phyloP scores from a whole-genome alignment of 2,113 vertebrate genomes.

The Solea solea region DNA sequence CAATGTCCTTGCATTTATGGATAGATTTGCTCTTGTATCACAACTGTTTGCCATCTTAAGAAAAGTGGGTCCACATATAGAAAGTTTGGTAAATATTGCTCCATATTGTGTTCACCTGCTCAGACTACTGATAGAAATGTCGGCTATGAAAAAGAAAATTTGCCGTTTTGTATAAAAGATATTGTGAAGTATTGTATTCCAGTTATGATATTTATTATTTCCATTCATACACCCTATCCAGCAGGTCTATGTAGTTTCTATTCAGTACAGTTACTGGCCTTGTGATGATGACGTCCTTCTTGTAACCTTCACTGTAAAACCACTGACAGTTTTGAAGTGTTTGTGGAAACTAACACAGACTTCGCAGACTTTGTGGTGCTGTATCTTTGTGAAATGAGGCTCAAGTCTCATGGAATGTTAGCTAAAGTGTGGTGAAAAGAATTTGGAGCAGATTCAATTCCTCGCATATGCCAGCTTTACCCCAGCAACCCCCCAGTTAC shows the following conservation, averaged over 20 bases:
- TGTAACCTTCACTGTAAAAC: not conserved
- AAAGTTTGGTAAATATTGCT: no score
- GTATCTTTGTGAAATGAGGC: slow-evolving; percentile 25
- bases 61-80: no score
- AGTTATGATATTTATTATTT: not conserved
- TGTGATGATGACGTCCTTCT: no score
- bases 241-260: not conserved
- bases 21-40: no score
- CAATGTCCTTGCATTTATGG: no score
- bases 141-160: no score
- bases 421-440: slow-evolving; percentile 52
- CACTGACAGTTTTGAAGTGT: not conserved
- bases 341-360: not conserved
- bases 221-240: not conserved
- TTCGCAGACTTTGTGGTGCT: not conserved
- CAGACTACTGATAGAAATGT: no score
- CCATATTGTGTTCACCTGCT: no score
- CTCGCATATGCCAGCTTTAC: slow-evolving; percentile 50
- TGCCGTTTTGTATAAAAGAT: no score
- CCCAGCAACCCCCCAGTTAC: slow-evolving; percentile 34
- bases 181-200: not conserved
- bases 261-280: not conserved
- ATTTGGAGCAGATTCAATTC: slow-evolving; percentile 32
- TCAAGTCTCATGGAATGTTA: slow-evolving; percentile 50
- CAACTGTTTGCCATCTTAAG: no score